Percentiles rank a stretch among this genome's conserved stretches.
Conservation (phyloP, 2,113 vertebrate genomes). For the Anarrhichthys ocellatus region DNA sequence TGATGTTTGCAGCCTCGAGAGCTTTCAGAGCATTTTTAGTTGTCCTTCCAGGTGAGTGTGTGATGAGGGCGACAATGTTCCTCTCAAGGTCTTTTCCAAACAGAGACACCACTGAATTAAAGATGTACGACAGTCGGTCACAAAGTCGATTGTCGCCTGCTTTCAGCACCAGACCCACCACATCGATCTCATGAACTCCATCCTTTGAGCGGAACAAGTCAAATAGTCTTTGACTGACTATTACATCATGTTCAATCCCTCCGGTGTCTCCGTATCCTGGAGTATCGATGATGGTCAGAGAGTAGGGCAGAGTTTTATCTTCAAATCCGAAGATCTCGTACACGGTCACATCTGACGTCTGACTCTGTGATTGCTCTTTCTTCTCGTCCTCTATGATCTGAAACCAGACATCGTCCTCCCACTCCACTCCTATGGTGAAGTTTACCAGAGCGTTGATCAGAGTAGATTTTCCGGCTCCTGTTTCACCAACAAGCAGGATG, state of each 20-base stretch:
- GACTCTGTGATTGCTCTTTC: neutral
- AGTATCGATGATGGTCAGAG: constrained; percentile 41
- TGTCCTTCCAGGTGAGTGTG: neutral
- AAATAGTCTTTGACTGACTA: neutral
- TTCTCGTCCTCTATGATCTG: neutral
- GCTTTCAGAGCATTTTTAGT: neutral
- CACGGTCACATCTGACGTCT: constrained; percentile 46
- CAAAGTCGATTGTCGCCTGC: neutral
- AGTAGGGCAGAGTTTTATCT: constrained; percentile 21
- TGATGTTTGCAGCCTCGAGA: neutral
- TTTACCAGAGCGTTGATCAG: constrained; percentile 1
- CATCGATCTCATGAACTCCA: constrained; percentile 36
- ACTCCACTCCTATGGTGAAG: neutral
- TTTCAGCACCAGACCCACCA: constrained; percentile 55
- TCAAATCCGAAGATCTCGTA: constrained; percentile 43
- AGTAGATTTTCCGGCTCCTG: neutral
- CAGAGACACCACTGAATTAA: constrained; percentile 3
- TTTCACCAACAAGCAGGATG: neutral
- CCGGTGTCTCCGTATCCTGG: constrained; percentile 8
- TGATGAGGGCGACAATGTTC: constrained; percentile 11
- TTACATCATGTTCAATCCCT: neutral
- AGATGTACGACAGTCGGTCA: neutral
- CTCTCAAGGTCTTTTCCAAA: constrained; percentile 31
- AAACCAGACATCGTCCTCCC: neutral
- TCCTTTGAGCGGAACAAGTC: constrained; percentile 9